Evolutionary conservation across 1,140 invertebrate genomes (phyloP), one percentile per base, ranked within the genome.

Genomic region (Procambarus clarkii): DNA sequence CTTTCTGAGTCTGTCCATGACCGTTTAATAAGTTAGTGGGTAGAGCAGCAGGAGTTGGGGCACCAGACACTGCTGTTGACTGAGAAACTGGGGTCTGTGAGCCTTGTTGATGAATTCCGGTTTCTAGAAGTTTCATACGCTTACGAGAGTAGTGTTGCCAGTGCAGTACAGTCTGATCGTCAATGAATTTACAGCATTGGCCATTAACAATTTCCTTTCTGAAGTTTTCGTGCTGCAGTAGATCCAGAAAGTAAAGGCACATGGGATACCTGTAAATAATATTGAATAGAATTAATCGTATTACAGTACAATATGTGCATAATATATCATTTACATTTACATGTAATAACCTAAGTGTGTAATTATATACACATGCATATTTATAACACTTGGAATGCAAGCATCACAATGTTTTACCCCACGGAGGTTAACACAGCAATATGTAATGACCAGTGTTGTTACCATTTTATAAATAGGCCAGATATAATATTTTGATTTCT

Each of bases 121-220:
- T 93, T 93, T 96, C 95, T 45, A 98, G 94, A 44, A 98, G 95
- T 93, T 98, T 96, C 88, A 97, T 98, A 54, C 98, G 95, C 94
- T 98, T 97, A 92, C 99, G 95, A 1, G 98, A 98, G 93, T 99
- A 99, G 95, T 99, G 98, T 94, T 99, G 98, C 99, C 99, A 99
- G 86, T 99, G 96, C 13, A 99, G 95, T 93, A 99, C 97, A 92
- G 99, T 98, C 94, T 99, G 99, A 94, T 99, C 99, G 93, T 99
- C 99, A 93, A 99, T 99, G 94, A 99, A 99, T 94, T 99, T 99
- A 46, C 98, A 97, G 94, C 98, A 99, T 94, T 99, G 98, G 44
- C 97, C 96, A 94, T 98, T 99, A 0, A 98, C 98, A 93, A 98
- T 96, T 95, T 99, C 98, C 94, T 98, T 96, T 91, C 99, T 96